Evolutionary conservation across 2,113 vertebrate species (phyloP).

Genomic region (Synodontis membranacea): DNA sequence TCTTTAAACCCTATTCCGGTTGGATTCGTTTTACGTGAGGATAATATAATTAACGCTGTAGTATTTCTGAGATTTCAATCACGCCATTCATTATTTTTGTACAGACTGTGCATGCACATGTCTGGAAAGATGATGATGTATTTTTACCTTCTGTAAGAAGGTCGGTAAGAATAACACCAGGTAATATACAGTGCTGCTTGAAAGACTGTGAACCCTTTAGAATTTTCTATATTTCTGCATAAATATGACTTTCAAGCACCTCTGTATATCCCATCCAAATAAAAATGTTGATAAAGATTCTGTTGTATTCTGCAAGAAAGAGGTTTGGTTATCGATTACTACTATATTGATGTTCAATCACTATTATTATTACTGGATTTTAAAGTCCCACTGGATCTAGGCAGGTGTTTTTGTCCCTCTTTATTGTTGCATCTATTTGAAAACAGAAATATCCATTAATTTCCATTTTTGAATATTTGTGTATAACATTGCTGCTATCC

Average conservation of each 20-base stretch:
- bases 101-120: background rate
- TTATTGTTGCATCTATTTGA: background rate
- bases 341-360: background rate
- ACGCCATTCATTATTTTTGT: background rate
- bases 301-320: background rate
- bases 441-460: background rate
- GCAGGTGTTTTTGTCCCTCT: background rate
- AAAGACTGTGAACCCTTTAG: too few relatives aligned
- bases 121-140: background rate
- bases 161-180: background rate
- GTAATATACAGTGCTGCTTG: background rate
- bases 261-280: background rate
- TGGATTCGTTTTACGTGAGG: background rate
- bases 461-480: background rate
- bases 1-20: background rate
- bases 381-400: background rate
- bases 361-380: background rate
- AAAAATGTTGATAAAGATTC: background rate
- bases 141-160: background rate
- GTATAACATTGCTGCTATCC: background rate
- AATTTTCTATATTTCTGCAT: too few relatives aligned
- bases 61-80: background rate
- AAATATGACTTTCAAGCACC: too few relatives aligned
- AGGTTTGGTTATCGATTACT: background rate
- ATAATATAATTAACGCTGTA: background rate